phyloP scores from a whole-genome alignment of 2,797 vertebrate species.

The Menidia menidia region DNA sequence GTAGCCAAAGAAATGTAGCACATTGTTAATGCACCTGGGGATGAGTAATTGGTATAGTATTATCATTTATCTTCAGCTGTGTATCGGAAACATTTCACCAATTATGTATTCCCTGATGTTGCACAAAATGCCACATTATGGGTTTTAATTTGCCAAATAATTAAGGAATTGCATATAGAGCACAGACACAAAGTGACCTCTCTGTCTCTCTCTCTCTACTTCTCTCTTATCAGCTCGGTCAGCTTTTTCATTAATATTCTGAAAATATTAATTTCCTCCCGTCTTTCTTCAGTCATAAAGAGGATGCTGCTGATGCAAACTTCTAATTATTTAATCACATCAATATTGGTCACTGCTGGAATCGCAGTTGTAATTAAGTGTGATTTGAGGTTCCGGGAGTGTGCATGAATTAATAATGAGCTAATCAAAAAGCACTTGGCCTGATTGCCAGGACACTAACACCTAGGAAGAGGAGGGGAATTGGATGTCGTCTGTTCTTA shows the following conservation, averaged over 20 bases:
- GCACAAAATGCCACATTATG: not conserved
- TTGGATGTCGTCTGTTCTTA: slow-evolving; percentile 59
- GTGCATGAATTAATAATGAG: slow-evolving; percentile 83
- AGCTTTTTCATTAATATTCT: slow-evolving; percentile 54
- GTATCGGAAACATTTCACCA: not conserved
- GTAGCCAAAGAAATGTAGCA: not conserved
- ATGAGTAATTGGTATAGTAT: not conserved
- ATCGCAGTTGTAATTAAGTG: slow-evolving; percentile 79
- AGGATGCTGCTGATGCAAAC: slow-evolving; percentile 57
- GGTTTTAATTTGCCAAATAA: slow-evolving; percentile 1
- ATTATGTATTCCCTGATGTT: not conserved
- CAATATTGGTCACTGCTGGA: slow-evolving; percentile 80
- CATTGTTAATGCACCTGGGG: not conserved
- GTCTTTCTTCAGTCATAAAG: slow-evolving; percentile 40
- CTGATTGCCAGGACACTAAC: slow-evolving; percentile 74
- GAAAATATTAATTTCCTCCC: slow-evolving; percentile 46
- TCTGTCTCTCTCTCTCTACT: not conserved
- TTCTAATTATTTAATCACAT: slow-evolving; percentile 82
- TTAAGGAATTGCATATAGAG: slow-evolving; percentile 4
- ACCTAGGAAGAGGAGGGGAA: slow-evolving; percentile 54
- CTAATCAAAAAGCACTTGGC: slow-evolving; percentile 81
- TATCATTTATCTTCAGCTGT: not conserved
- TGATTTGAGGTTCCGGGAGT: slow-evolving; percentile 76
- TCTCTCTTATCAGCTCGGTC: slow-evolving; percentile 31
- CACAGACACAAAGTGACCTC: slow-evolving; percentile 5